Conservation (phyloP, 2,113 vertebrate genomes). For the Okapia johnstoni region DNA sequence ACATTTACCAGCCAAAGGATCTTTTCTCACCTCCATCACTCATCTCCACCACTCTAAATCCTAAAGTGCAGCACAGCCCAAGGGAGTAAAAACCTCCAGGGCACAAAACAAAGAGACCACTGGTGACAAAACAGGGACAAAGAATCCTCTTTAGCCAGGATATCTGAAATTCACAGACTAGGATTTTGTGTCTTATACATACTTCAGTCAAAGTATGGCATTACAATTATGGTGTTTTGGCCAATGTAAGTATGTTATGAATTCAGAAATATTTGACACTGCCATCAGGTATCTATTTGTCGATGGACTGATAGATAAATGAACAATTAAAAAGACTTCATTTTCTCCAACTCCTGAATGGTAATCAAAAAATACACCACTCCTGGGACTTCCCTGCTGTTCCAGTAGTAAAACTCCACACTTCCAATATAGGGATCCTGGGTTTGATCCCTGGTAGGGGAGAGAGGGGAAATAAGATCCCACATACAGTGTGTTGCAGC, state of each 20-base stretch:
- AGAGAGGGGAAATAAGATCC: background rate
- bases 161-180: background rate
- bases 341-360: background rate
- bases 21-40: background rate
- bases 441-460: background rate
- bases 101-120: background rate
- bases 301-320: background rate
- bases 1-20: background rate
- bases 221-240: background rate
- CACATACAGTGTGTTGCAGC: background rate
- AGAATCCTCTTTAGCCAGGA: background rate
- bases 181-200: background rate
- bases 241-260: background rate
- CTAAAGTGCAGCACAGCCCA: background rate
- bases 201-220: background rate
- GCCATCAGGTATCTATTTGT: background rate
- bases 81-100: background rate
- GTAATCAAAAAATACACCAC: background rate
- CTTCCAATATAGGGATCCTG: background rate
- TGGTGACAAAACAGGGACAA: background rate
- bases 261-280: background rate
- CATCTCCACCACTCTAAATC: background rate
- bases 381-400: background rate
- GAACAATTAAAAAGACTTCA: background rate
- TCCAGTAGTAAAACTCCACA: background rate